Base-by-base conservation (phyloP, 2,797 vertebrate species). In the Percopsis omiscomaycus region DNA sequence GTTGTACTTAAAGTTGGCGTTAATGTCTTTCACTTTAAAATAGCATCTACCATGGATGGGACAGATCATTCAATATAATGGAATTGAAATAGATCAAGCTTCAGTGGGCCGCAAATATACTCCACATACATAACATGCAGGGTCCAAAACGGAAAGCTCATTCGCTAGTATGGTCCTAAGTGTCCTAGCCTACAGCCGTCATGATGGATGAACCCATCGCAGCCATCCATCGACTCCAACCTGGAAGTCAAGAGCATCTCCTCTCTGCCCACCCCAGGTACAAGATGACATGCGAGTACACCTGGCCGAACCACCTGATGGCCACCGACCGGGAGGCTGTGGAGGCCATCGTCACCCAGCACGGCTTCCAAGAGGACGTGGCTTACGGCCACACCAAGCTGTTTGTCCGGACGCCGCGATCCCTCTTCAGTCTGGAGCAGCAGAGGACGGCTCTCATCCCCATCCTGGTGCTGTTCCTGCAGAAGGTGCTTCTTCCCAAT, bases 251-350 rank as follows among this genome's bases (percentile, higher is more conserved):
- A 10, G 15, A 10, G 3, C 10, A 4, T 16, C 16, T 10, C 37
- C 44, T 48, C 51, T 65, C 11, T 44, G 32, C 1, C 0, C 42
- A 3, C 8, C 47, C 2, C 75, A 98, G 95, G 74, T 98, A 98
- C 68, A 98, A 98, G 81, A 98, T 98, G 96, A 98, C 96, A 0
- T 97, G 95, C 0, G 96, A 98, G 83, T 98, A 96, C 91, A 98
- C 96, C 0, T 98, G 96, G 96, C 96, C 96, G 4, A 95, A 98
- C 81, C 96, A 98, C 86, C 87, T 97, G 77, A 94, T 98, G 95
- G 72, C 37, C 46, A 88, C 92, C 0, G 95, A 98, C 84, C 76
- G 74, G 13, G 95, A 94, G 4, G 96, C 96, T 0, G 92, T 95
- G 28, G 89, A 91, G 16, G 92, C 94, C 62, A 93, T 98, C 29